These are phyloP conservation scores for Axis porcinus DNA, from an alignment of 2,113 vertebrate species.

Conservation along the genomic window DNA sequence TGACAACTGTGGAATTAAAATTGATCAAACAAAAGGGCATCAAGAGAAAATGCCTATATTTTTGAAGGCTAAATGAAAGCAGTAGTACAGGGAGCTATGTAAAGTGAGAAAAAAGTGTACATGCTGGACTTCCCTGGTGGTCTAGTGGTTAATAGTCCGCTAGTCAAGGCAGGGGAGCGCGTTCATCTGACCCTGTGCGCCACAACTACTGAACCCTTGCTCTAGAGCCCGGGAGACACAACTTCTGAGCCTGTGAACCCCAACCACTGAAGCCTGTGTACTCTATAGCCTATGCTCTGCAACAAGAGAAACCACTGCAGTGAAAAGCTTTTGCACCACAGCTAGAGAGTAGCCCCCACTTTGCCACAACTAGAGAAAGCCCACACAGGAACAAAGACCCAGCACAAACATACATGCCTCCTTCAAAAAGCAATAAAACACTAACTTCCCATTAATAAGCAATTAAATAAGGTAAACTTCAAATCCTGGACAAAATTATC, in stretches of 20 bases:
- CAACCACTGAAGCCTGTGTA: neutral
- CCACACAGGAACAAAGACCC: neutral
- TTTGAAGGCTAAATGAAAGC: conserved; percentile 23
- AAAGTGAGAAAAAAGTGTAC: neutral
- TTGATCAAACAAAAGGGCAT: neutral
- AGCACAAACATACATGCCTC: neutral
- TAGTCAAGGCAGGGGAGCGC: neutral
- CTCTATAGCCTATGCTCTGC: neutral
- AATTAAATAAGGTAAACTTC: conserved; percentile 20
- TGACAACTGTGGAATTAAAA: neutral
- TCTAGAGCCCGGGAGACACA: neutral
- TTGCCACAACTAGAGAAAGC: neutral
- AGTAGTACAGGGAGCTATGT: neutral
- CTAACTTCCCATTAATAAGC: neutral
- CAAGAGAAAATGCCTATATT: neutral
- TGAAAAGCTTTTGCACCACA: neutral
- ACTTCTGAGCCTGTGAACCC: neutral
- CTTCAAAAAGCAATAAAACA: neutral
- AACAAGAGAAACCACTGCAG: neutral
- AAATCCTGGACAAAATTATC: neutral
- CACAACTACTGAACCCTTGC: neutral
- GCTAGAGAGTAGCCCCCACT: neutral
- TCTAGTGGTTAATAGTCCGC: neutral
- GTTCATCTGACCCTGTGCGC: neutral
- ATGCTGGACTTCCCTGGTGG: neutral